phyloP scores from a whole-genome alignment of 64 coral and sea anemone genomes.

The Stichodactyla helianthus region DNA sequence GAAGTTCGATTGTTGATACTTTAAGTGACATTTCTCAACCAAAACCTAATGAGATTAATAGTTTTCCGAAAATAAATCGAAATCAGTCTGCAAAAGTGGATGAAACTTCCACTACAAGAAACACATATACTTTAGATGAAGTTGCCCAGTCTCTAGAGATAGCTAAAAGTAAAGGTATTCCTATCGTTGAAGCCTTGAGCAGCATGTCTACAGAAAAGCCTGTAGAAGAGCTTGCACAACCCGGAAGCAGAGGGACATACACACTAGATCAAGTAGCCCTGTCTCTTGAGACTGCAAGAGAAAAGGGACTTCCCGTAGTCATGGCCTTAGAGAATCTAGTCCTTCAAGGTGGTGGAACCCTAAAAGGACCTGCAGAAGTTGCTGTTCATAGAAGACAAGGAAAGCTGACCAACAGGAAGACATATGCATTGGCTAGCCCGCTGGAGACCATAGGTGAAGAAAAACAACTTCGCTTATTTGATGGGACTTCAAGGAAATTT shows the following conservation, averaged over 20 bases:
- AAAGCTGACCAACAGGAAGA: constrained; percentile 84
- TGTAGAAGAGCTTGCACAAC: not conserved
- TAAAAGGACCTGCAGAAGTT: constrained; percentile 33
- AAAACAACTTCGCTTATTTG: constrained; percentile 62
- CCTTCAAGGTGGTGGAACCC: constrained; percentile 4
- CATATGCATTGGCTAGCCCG: constrained; percentile 82
- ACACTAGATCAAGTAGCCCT: constrained; percentile 72
- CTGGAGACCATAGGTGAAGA: constrained; percentile 84
- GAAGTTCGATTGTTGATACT: constrained; percentile 31
- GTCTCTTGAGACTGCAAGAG: constrained; percentile 63
- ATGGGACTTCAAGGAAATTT: constrained; percentile 59
- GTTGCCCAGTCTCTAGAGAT: constrained; percentile 69
- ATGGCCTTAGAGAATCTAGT: constrained; percentile 52
- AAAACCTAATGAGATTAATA: not conserved
- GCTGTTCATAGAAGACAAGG: constrained; percentile 64
- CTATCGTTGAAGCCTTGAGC: constrained; percentile 62
- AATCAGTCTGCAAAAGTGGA: not conserved
- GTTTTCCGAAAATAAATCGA: not conserved
- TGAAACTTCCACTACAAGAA: not conserved
- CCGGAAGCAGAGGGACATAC: constrained; percentile 58
- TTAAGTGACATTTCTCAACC: constrained; percentile 13
- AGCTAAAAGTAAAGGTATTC: constrained; percentile 70
- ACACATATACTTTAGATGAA: constrained; percentile 75
- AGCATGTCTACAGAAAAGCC: constrained; percentile 19
- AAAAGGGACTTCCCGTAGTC: constrained; percentile 75